Percentiles rank a stretch among this genome's conserved stretches.
Evolutionary conservation across 2,797 vertebrate genomes (phyloP).

Genomic region (Presbytis comata): DNA sequence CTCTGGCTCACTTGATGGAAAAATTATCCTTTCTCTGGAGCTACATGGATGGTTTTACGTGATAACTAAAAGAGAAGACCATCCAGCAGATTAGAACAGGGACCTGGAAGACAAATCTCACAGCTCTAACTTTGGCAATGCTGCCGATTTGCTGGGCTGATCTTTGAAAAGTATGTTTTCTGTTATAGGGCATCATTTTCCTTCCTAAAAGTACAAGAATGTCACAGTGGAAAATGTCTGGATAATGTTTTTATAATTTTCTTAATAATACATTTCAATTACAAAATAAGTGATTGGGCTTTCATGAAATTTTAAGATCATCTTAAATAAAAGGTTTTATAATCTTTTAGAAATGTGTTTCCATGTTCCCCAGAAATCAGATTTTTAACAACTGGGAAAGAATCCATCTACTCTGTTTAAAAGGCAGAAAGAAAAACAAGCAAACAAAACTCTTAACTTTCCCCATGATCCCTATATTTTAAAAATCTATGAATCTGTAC

Average conservation of each 20-base stretch:
- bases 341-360: conserved; percentile 15
- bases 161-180: conserved; percentile 50
- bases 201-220: neutral
- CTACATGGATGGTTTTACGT: conserved; percentile 34
- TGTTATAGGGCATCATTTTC: neutral
- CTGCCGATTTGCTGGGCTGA: neutral
- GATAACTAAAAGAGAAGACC: conserved; percentile 44
- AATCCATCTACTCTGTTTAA: conserved; percentile 4
- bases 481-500: conserved; percentile 63
- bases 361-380: neutral
- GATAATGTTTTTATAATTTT: conserved; percentile 35
- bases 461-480: conserved; percentile 43
- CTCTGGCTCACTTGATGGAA: conserved; percentile 37
- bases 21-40: conserved; percentile 43
- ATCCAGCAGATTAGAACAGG: conserved; percentile 46
- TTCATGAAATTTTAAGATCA: conserved; percentile 32
- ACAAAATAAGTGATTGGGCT: conserved; percentile 48
- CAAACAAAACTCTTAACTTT: conserved; percentile 48
- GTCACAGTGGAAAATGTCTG: conserved; percentile 2
- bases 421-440: conserved; percentile 35
- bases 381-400: conserved; percentile 35
- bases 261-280: conserved; percentile 53
- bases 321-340: conserved; percentile 35
- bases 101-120: conserved; percentile 58
- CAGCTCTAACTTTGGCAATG: conserved; percentile 17